Percentiles rank a stretch among this genome's conserved stretches.
phyloP scores from a whole-genome alignment of 2,797 vertebrate species.

The Odontamblyopus lacepedii region DNA sequence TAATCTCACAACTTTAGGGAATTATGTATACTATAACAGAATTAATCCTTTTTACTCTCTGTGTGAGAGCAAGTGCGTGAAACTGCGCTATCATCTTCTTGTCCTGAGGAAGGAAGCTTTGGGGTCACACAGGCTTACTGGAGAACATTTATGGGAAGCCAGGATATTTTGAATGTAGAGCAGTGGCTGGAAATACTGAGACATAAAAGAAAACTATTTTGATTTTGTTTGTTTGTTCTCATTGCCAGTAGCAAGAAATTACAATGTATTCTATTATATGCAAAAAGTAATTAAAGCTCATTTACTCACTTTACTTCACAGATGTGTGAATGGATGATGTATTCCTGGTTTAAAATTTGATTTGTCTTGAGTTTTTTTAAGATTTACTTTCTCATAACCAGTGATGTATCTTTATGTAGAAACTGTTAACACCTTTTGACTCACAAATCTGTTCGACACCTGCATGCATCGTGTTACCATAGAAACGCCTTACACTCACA shows the following conservation, averaged over 20 bases:
- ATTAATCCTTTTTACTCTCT: constrained; percentile 2
- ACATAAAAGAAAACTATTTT: constrained; percentile 14
- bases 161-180: constrained; percentile 51
- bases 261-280: too few species aligned
- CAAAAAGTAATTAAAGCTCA: background rate
- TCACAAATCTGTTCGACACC: constrained; percentile 7
- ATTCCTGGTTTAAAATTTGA: background rate
- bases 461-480: constrained; percentile 10
- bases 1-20: background rate
- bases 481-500: constrained; percentile 54
- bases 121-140: constrained; percentile 37
- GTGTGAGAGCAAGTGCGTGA: constrained; percentile 31
- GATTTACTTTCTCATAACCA: background rate
- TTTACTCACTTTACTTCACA: background rate
- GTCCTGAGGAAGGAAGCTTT: constrained; percentile 71
- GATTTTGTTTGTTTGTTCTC: too few species aligned
- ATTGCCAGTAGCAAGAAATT: too few species aligned
- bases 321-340: background rate
- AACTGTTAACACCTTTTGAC: constrained; percentile 12
- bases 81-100: constrained; percentile 63
- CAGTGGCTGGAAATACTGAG: constrained; percentile 34
- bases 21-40: constrained; percentile 18
- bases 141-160: constrained; percentile 55
- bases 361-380: background rate
- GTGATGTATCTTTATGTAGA: background rate